Evolutionary conservation across 1,140 invertebrate species (phyloP).

Genomic region (Dysdera silvatica): DNA sequence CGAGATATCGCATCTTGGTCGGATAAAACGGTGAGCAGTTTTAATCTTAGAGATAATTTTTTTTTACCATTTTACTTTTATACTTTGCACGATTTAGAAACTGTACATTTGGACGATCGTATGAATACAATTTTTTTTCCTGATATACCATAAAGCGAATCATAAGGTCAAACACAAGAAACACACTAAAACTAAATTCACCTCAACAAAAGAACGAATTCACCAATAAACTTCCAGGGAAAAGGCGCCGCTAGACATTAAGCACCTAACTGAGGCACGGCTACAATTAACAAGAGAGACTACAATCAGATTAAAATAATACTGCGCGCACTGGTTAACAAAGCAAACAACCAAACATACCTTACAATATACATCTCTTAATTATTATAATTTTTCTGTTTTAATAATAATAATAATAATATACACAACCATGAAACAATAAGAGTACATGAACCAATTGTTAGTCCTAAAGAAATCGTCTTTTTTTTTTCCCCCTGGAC

Average conservation of each 20-base stretch:
- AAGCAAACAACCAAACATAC: constrained; percentile 31
- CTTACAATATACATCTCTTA: constrained; percentile 26
- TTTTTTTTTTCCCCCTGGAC: too few species aligned
- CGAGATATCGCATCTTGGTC: constrained; percentile 26
- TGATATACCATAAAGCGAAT: constrained; percentile 26
- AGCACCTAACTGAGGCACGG: constrained; percentile 18
- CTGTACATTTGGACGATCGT: constrained; percentile 29
- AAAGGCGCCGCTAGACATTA: constrained; percentile 15
- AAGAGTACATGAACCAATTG: constrained; percentile 20
- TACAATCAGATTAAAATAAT: constrained; percentile 30
- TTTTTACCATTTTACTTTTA: constrained; percentile 15
- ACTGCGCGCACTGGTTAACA: constrained; percentile 30
- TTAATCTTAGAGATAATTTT: too few species aligned
- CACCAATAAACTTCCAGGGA: constrained; percentile 24
- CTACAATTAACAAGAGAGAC: constrained; percentile 26
- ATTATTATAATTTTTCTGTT: constrained; percentile 1
- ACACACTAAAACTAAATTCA: constrained; percentile 29
- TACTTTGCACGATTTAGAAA: constrained; percentile 31
- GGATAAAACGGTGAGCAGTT: constrained; percentile 26
- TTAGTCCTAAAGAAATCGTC: constrained; percentile 6
- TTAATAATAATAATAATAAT: constrained; percentile 12
- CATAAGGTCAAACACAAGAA: too few species aligned
- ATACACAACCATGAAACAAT: constrained; percentile 28
- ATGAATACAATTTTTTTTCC: constrained; percentile 29
- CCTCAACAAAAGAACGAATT: constrained; percentile 19